Evolutionary conservation across 2,888 invertebrate genomes (phyloP).

Genomic region (Lamellibrachia satsuma): DNA sequence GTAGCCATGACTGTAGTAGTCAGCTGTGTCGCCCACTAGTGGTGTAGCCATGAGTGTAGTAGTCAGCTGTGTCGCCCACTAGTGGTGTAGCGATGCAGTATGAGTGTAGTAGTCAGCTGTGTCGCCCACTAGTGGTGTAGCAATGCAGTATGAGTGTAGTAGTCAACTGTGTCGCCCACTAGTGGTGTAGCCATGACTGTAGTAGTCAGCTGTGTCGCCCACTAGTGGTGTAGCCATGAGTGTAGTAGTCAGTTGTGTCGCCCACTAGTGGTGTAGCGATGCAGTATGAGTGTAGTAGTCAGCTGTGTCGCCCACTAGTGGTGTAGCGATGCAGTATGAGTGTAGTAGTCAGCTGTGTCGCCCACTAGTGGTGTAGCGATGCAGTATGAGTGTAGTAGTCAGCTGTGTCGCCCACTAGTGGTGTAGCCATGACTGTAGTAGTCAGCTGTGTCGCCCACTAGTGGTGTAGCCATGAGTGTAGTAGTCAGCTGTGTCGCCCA

Average conservation of each 20-base stretch:
- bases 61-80: background rate
- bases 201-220: background rate
- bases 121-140: background rate
- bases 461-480: too few species aligned
- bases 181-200: too few species aligned
- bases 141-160: background rate
- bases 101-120: background rate
- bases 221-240: background rate
- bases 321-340: background rate
- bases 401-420: background rate
- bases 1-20: background rate
- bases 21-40: background rate
- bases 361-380: too few species aligned
- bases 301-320: background rate
- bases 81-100: too few species aligned
- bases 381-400: background rate
- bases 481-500: background rate
- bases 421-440: background rate
- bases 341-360: background rate
- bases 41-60: background rate
- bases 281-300: background rate
- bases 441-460: background rate
- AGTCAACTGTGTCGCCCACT: background rate
- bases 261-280: too few species aligned
- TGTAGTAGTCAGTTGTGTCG: background rate